These are phyloP conservation scores for Belgica antarctica DNA, from an alignment of 2,888 invertebrate genomes.

Conservation along the genomic window DNA sequence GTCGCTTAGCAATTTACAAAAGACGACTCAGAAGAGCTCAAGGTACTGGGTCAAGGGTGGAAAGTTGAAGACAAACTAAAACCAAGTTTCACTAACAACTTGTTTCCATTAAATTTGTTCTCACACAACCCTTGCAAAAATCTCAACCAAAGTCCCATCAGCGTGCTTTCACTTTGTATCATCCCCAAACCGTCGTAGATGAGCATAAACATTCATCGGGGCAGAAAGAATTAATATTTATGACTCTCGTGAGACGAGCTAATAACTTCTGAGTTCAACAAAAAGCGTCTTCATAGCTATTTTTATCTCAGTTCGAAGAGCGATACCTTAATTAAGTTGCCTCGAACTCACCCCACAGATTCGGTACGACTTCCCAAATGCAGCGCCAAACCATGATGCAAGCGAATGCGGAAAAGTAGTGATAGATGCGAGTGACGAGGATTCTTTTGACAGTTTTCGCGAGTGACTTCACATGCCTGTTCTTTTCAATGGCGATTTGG, in stretches of 20 bases:
- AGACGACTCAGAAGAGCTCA: too few relatives aligned
- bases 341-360: constrained; percentile 13
- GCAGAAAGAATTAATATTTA: not conserved
- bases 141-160: too few relatives aligned
- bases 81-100: too few relatives aligned
- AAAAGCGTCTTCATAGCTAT: not conserved
- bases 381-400: constrained; percentile 36
- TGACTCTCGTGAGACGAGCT: not conserved
- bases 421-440: constrained; percentile 24
- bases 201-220: constrained; percentile 7
- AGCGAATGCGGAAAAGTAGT: constrained; percentile 23
- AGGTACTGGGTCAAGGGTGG: too few relatives aligned
- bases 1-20: too few relatives aligned
- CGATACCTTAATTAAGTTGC: not conserved
- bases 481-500: not conserved
- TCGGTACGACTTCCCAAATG: constrained; percentile 28
- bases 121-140: too few relatives aligned
- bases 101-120: too few relatives aligned
- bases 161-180: too few relatives aligned
- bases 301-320: not conserved
- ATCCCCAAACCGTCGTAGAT: not conserved
- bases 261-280: not conserved
- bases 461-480: not conserved
- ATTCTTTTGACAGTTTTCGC: not conserved
- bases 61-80: too few relatives aligned